Base-by-base conservation (phyloP, 2,888 invertebrate genomes). In the Pyralis farinalis region DNA sequence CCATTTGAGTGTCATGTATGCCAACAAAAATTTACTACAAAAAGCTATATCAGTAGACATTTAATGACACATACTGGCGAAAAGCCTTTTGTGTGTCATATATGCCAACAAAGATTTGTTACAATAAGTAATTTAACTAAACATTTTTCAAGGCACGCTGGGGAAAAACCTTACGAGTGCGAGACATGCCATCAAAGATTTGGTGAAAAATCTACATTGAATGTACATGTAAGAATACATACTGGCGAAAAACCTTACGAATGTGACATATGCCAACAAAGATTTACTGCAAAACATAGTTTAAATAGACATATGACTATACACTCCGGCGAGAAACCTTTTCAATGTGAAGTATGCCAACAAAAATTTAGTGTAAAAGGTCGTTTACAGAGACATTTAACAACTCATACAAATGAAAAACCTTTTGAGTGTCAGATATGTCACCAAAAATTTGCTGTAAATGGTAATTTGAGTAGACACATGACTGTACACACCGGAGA, bases 231-330 rank as follows among this genome's bases (percentile, higher is more conserved):
- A 20, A 29, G 36, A 7, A 36, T 12, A 11, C 30, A 30, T 7
- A 30, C 30, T 6, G 36, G 36, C 16, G 36, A 36, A 20, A 36
- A 36, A 36, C 36, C 36, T 1, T 36, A 20, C 28, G 29, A 36
- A 20, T 36, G 36, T 12, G 29, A 36, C 2, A 12, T 36, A 1
- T 36, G 35, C 12, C 35, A 35, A 5, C 35, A 28, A 7, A 12
- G 35, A 9, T 35, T 35, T 16, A 28, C 27, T 9, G 35, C 27
- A 16, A 35, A 36, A 36, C 36, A 36, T 7, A 28, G 28, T 10
- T 36, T 28, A 9, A 29, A 29, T 11, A 16, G 20, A 5, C 36
- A 36, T 21, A 10, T 36, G 28, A 16, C 29, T 8, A 36, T 29
- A 36, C 36, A 36, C 10, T 20, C 36, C 7, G 16, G 29, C 9